Base-by-base conservation (phyloP, 2,113 vertebrate species). In the Microcebus jonahi region DNA sequence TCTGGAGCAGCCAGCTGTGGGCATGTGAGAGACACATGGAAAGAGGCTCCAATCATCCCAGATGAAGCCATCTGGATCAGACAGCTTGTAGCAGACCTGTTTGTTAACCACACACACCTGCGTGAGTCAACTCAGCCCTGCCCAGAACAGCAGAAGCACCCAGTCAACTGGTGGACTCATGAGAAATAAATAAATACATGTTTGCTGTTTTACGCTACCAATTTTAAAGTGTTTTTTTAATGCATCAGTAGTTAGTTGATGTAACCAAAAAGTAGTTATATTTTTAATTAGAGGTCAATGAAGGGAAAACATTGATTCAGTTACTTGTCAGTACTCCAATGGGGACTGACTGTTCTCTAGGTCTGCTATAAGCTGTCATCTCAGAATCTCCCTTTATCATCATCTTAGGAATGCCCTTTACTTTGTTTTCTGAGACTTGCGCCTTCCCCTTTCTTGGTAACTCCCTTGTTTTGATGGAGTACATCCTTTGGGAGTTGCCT, bases 211-310 rank as follows among this genome's bases (percentile, higher is more conserved):
- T 57, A 86, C 59, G 39, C 23, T 45, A 25, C 15, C 90, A 36
- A 53, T 76, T 94, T 97, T 63, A 57, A 50, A 87, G 50, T 53
- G 27, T 27, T 50, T 96, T 92, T 92, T 91, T 63, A 79, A 85
- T 39, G 5, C 13, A 89, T 79, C 36, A 31, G 3, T 34, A 86
- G 55, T 63, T 90, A 90, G 65, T 17, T 45, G 57, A 39, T 84
- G 80, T 7, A 87, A 70, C 15, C 23, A 59, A 87, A 95, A 88
- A 45, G 17, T 68, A 45, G 25, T 45, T 75, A 88, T 86, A 57
- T 86, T 93, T 89, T 95, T 80, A 81, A 88, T 85, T 88, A 82
- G n/a, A 65, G 29, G 61, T 77, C 42, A 20, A 18, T 48, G 21
- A 80, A 96, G 45, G 70, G 23, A 79, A 91, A 71, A 14, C 15